Evolutionary conservation across 1,140 invertebrate species (phyloP).

Genomic region (Atta colombica): DNA sequence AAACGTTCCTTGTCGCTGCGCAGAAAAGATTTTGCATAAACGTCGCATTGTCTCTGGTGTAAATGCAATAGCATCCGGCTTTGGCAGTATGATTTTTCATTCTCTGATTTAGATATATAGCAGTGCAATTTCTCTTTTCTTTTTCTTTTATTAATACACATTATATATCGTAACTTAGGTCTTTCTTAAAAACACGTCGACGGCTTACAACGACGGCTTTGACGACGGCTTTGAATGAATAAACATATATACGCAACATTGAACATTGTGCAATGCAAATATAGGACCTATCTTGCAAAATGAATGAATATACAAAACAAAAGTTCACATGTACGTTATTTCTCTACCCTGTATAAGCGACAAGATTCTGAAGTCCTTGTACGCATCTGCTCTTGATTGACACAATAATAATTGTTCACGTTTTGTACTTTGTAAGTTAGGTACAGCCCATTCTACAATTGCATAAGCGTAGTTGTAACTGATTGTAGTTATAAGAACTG

Average conservation of each 20-base stretch:
- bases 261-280: constrained; percentile 74
- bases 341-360: constrained; percentile 57
- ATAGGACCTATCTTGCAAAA: constrained; percentile 65
- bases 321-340: constrained; percentile 48
- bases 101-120: constrained; percentile 65
- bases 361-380: constrained; percentile 18
- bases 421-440: constrained; percentile 57
- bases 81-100: constrained; percentile 84
- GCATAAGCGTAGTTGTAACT: too few species aligned
- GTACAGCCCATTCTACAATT: neutral
- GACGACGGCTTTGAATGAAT: constrained; percentile 39
- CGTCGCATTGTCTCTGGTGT: constrained; percentile 74
- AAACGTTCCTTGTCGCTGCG: constrained; percentile 71
- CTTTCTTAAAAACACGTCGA: constrained; percentile 58
- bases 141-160: constrained; percentile 22
- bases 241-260: constrained; percentile 34
- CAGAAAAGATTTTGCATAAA: constrained; percentile 75
- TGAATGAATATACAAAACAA: constrained; percentile 64
- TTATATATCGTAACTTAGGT: constrained; percentile 64
- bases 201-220: constrained; percentile 7
- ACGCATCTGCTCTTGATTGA: constrained; percentile 1
- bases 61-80: constrained; percentile 82
- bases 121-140: constrained; percentile 60
- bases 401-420: constrained; percentile 19
- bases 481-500: too few species aligned